These are phyloP conservation scores for Periphyllus acericola DNA, from an alignment of 2,888 invertebrate genomes.

Conservation along the genomic window DNA sequence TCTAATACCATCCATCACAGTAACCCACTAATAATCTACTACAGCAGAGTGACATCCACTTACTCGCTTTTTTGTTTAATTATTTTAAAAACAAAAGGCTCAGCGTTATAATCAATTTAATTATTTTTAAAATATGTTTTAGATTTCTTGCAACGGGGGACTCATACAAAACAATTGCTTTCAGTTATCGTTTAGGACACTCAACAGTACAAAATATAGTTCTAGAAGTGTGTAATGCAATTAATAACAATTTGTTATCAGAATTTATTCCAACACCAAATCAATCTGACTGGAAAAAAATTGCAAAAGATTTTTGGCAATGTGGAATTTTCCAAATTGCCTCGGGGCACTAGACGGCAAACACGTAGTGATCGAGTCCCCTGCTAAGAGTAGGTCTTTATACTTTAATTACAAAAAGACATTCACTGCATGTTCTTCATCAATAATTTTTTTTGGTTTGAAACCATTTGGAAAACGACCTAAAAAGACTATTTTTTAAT, in stretches of 20 bases:
- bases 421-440: background rate
- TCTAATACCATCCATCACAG: no score
- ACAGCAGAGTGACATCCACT: no score
- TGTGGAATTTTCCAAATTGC: constrained; percentile 3
- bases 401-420: constrained; percentile 17
- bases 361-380: constrained; percentile 9
- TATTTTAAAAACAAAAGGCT: no score
- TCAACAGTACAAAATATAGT: constrained; percentile 11
- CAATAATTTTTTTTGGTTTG: no score
- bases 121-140: background rate
- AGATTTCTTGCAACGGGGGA: constrained; percentile 1
- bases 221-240: constrained; percentile 1
- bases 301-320: constrained; percentile 15
- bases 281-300: background rate
- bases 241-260: background rate
- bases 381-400: constrained; percentile 12
- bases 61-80: no score
- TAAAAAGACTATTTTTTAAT: no score
- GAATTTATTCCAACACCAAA: constrained; percentile 12
- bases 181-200: constrained; percentile 18
- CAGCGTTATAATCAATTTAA: no score
- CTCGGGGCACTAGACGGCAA: constrained; percentile 11
- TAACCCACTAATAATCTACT: no score
- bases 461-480: no score
- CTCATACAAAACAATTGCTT: constrained; percentile 19